A percentile compares a stretch with the other conserved stretches of the same genome.
Conservation (phyloP, 1,140 invertebrate genomes). For the Monomorium pharaonis region DNA sequence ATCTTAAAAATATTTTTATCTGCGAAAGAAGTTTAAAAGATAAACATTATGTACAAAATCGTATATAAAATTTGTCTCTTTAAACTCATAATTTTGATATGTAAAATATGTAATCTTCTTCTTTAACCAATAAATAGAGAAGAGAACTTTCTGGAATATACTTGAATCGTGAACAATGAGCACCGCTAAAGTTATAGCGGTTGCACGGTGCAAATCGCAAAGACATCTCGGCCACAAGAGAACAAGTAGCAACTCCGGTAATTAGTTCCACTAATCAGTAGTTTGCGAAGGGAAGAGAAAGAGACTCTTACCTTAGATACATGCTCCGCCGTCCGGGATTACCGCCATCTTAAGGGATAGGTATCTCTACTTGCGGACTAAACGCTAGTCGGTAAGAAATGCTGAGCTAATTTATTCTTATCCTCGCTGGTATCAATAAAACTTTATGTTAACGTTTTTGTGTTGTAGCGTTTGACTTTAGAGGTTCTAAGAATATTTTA, state of each 20-base stretch:
- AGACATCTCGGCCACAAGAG: slow-evolving; percentile 71
- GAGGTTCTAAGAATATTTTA: not conserved
- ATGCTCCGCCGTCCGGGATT: slow-evolving; percentile 51
- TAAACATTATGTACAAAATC: not conserved
- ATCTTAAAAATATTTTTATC: not conserved
- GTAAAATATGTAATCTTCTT: not conserved
- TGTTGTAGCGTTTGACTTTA: not conserved
- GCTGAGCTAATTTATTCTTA: slow-evolving; percentile 58
- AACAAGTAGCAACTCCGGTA: slow-evolving; percentile 74
- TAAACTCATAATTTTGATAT: not conserved
- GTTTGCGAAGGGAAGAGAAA: slow-evolving; percentile 60
- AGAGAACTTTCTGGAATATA: not conserved
- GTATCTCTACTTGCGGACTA: slow-evolving; percentile 62
- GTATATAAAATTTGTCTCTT: not conserved
- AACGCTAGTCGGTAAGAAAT: slow-evolving; percentile 12
- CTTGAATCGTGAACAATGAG: slow-evolving; percentile 31
- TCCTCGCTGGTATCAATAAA: slow-evolving; percentile 38
- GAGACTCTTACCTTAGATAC: slow-evolving; percentile 47
- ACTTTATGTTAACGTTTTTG: slow-evolving; percentile 26
- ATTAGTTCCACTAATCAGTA: slow-evolving; percentile 81
- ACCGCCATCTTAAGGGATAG: slow-evolving; percentile 64
- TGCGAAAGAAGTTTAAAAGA: not conserved
- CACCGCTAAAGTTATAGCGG: slow-evolving; percentile 69
- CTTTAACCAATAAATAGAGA: not conserved
- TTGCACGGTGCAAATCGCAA: slow-evolving; percentile 66